Evolutionary conservation across 2,888 invertebrate species (phyloP).

Genomic region (Morinoia aosen): DNA sequence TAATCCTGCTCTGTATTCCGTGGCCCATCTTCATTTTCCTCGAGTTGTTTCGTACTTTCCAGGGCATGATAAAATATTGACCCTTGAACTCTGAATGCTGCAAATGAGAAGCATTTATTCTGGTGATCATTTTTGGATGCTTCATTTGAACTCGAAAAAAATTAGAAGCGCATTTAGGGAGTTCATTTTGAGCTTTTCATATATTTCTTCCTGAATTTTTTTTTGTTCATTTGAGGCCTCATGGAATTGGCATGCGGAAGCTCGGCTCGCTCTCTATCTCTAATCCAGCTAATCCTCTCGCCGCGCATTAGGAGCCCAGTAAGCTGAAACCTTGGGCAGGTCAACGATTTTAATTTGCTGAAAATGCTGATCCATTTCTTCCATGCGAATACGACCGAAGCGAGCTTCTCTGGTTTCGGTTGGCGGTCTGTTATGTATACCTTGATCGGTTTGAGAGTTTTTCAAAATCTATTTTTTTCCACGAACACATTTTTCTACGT

Average conservation of each 20-base stretch:
- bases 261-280: background rate
- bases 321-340: background rate
- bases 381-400: too few species aligned
- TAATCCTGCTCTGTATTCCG: too few species aligned
- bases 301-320: background rate
- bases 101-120: background rate
- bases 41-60: too few species aligned
- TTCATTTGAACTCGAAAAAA: background rate
- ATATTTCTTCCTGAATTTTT: background rate
- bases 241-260: background rate
- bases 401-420: too few species aligned
- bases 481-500: too few species aligned
- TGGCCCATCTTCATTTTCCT: too few species aligned
- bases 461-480: too few species aligned
- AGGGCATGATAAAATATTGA: too few species aligned
- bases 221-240: background rate
- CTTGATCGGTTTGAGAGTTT: too few species aligned
- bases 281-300: slow-evolving; percentile 12
- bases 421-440: too few species aligned
- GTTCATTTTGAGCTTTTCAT: background rate
- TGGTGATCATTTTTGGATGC: background rate
- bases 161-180: background rate
- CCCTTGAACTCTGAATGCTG: too few species aligned
- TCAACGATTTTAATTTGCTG: background rate
- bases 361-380: background rate